Evolutionary conservation across 1,140 invertebrate species (phyloP).

Genomic region (Drosophila bipectinata): DNA sequence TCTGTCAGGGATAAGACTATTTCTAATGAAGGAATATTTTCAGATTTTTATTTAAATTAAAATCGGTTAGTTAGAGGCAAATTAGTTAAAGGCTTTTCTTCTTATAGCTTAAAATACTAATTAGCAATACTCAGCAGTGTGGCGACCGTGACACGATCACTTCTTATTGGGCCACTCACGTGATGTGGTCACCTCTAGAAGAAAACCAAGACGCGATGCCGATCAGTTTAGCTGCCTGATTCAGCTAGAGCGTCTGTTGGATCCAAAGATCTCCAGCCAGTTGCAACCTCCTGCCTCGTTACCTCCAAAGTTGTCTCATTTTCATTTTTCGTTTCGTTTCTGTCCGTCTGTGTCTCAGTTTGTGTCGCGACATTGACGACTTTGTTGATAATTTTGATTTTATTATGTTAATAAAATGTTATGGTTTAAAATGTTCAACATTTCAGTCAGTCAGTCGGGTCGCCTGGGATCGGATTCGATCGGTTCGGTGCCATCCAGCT

Average conservation of each 20-base stretch:
- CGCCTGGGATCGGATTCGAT: conserved; percentile 7
- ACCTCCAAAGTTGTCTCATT: conserved; percentile 74
- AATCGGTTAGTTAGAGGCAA: background rate
- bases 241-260: conserved; percentile 10
- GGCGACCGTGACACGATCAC: background rate
- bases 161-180: conserved; percentile 14
- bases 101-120: too few relatives aligned
- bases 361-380: conserved; percentile 81
- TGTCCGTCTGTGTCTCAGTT: conserved; percentile 33
- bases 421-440: conserved; percentile 83
- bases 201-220: conserved; percentile 46
- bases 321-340: conserved; percentile 61
- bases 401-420: conserved; percentile 84
- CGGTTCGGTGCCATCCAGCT: conserved; percentile 35
- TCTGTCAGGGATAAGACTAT: background rate
- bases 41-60: background rate
- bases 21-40: background rate
- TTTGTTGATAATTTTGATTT: conserved; percentile 84
- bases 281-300: conserved; percentile 49
- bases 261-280: conserved; percentile 3
- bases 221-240: conserved; percentile 55
- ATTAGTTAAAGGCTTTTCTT: too few relatives aligned
- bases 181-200: conserved; percentile 29
- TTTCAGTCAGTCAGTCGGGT: conserved; percentile 55
- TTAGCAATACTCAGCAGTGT: too few relatives aligned